Evolutionary conservation across 1,140 invertebrate genomes (phyloP).

Genomic region (Drosophila suzukii): DNA sequence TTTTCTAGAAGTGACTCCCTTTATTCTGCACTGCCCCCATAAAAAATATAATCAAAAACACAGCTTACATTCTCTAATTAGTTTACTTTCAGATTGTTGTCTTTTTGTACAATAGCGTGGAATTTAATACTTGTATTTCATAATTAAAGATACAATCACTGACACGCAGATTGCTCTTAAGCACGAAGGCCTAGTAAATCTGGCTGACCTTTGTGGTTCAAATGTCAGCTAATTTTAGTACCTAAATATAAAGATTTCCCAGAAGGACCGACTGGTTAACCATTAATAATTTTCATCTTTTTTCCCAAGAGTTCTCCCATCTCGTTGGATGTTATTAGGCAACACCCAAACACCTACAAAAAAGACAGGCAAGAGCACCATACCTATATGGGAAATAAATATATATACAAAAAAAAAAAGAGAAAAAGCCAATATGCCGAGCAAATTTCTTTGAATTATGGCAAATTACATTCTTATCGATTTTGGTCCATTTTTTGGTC

Average conservation of each 20-base stretch:
- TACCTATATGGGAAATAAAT: constrained; percentile 13
- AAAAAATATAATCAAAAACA: too few species aligned
- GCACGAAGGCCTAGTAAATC: too few species aligned
- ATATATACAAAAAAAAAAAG: constrained; percentile 14
- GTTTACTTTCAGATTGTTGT: too few species aligned
- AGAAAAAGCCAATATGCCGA: constrained; percentile 75
- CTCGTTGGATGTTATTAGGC: constrained; percentile 13
- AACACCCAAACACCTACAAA: constrained; percentile 18
- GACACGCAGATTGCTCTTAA: too few species aligned
- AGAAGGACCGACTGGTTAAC: constrained; percentile 64
- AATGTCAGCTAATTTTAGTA: too few species aligned
- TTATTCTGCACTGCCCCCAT: too few species aligned
- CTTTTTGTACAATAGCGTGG: too few species aligned
- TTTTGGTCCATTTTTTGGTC: constrained; percentile 75
- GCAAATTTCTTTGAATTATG: constrained; percentile 82
- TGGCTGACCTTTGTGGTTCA: too few species aligned
- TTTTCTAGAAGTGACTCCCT: not conserved
- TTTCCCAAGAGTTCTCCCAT: constrained; percentile 6
- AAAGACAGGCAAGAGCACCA: not conserved
- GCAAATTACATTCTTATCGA: constrained; percentile 83
- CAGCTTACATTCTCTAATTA: too few species aligned
- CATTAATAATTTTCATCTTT: constrained; percentile 69
- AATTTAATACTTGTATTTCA: too few species aligned
- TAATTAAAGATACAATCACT: too few species aligned
- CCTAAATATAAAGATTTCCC: not conserved